These are phyloP conservation scores for Numenius phaeopus DNA, from an alignment of 2,797 vertebrate species.

Conservation along the genomic window DNA sequence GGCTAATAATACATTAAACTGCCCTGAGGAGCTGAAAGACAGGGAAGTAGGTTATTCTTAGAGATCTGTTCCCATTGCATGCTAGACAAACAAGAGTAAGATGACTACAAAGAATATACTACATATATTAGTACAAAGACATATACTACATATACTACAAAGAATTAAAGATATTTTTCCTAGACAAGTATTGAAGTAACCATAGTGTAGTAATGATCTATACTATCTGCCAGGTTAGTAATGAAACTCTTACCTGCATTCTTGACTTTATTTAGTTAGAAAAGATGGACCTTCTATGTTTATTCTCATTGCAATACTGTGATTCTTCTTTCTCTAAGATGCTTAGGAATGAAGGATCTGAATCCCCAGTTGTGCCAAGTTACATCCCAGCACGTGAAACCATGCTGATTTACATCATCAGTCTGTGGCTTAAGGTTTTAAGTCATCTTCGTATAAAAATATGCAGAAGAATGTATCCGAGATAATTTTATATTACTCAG, in stretches of 20 bases:
- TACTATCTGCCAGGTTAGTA: background rate
- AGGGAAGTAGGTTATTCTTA: background rate
- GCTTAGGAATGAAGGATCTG: background rate
- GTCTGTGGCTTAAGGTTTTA: background rate
- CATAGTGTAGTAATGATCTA: background rate
- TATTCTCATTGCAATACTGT: background rate
- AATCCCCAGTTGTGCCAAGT: background rate
- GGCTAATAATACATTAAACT: background rate
- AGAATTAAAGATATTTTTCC: background rate
- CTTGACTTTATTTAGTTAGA: background rate
- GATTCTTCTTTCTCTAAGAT: background rate
- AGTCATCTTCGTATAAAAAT: background rate
- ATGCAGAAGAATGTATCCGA: background rate
- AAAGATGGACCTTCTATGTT: background rate
- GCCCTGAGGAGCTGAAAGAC: background rate
- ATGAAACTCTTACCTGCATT: background rate
- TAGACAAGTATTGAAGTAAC: background rate
- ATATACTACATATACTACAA: background rate
- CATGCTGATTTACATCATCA: background rate
- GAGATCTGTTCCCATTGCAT: background rate
- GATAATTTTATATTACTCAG: background rate
- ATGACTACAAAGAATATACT: background rate
- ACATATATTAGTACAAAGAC: too few species aligned
- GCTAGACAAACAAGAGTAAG: conserved; percentile 9
- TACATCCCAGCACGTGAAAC: background rate